These are phyloP conservation scores for Pantherophis alleghaniensis DNA, from an alignment of 2,797 vertebrate species.

Conservation along the genomic window DNA sequence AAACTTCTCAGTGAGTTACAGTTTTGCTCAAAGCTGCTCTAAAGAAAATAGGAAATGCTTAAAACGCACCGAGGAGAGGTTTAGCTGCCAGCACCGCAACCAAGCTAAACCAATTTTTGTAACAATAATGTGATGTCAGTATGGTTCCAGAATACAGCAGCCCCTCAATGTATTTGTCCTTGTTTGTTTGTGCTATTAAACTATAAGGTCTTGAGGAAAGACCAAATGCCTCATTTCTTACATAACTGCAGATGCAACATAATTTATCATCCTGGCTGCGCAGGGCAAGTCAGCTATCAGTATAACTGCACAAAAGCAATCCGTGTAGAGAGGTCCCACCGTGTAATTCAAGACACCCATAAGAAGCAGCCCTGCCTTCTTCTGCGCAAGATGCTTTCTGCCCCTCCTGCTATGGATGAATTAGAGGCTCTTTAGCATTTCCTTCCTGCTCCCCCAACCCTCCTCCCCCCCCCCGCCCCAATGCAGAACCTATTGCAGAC, in stretches of 20 bases:
- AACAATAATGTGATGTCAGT: background rate
- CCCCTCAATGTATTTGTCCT: background rate
- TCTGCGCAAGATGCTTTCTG: slow-evolving; percentile 42
- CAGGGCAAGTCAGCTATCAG: background rate
- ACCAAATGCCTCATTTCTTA: background rate
- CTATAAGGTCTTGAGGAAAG: background rate
- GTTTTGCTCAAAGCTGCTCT: background rate
- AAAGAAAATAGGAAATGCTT: background rate
- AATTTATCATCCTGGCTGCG: background rate
- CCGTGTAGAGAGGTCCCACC: background rate
- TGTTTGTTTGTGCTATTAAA: background rate
- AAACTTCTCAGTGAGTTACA: background rate
- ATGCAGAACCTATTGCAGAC: slow-evolving; percentile 51
- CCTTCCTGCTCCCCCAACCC: slow-evolving; percentile 24
- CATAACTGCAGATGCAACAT: background rate
- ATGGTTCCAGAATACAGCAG: background rate
- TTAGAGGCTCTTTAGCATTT: slow-evolving; percentile 42
- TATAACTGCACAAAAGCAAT: background rate
- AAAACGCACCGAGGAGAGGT: background rate
- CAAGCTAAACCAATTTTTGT: background rate
- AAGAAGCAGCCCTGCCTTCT: slow-evolving; percentile 27
- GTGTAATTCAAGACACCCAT: slow-evolving; percentile 42
- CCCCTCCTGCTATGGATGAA: slow-evolving; percentile 55
- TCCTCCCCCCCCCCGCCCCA: slow-evolving; percentile 18
- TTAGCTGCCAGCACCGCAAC: background rate